phyloP scores from a whole-genome alignment of 2,113 vertebrate species.

The Peucedramus taeniatus region DNA sequence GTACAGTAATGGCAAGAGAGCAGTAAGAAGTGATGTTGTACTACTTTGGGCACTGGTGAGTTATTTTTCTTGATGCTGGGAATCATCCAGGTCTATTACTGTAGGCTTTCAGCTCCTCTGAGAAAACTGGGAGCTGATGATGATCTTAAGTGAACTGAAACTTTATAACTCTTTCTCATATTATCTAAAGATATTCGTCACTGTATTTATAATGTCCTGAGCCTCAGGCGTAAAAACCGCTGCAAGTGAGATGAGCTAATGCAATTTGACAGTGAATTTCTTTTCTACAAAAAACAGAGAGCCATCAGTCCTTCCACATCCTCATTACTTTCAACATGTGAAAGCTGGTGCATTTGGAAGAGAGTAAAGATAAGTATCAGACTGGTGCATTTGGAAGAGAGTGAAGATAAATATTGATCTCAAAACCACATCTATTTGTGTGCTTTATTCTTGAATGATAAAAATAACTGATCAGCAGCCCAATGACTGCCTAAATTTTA shows the following conservation, averaged over 20 bases:
- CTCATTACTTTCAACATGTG: background rate
- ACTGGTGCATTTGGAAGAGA: constrained; percentile 1
- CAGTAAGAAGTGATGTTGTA: background rate
- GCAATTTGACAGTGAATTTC: constrained; percentile 4
- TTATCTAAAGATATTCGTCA: constrained; percentile 41
- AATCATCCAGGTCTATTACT: constrained; percentile 10
- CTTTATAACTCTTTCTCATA: constrained; percentile 49
- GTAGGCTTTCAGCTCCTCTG: background rate
- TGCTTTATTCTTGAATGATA: background rate
- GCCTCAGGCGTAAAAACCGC: constrained; percentile 2
- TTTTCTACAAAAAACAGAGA: constrained; percentile 12
- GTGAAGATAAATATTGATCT: background rate
- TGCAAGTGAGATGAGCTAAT: constrained; percentile 48
- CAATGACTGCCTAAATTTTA: background rate
- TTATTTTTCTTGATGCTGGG: constrained; percentile 11
- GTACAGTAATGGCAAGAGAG: constrained; percentile 6
- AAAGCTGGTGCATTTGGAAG: constrained; percentile 34
- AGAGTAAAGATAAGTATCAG: background rate
- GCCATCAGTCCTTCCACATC: background rate
- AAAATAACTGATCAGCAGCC: background rate
- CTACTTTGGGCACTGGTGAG: constrained; percentile 9
- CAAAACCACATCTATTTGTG: background rate
- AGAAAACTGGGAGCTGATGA: constrained; percentile 49
- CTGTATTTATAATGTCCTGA: constrained; percentile 10
- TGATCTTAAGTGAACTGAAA: constrained; percentile 44